These are phyloP conservation scores for Gephyroberyx darwinii DNA, from an alignment of 2,797 vertebrate genomes.

Conservation along the genomic window DNA sequence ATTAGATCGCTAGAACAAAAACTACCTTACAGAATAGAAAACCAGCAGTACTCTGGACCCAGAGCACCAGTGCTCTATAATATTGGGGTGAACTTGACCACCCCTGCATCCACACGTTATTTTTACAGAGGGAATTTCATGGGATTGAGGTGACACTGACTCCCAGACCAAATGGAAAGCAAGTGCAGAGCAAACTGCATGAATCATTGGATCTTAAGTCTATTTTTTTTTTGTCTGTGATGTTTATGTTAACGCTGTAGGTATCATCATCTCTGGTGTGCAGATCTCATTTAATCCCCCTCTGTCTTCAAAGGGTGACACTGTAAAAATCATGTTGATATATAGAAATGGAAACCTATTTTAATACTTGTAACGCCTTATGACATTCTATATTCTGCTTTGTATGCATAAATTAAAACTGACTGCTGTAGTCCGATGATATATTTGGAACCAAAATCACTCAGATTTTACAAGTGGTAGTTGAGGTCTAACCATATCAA, in stretches of 20 bases:
- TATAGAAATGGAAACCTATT: conserved; percentile 80
- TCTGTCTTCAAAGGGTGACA: conserved; percentile 63
- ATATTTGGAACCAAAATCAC: conserved; percentile 54
- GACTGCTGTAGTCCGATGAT: conserved; percentile 70
- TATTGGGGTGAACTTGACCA: neutral
- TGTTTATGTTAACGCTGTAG: conserved; percentile 39
- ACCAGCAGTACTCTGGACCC: no score
- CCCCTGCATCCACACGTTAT: neutral
- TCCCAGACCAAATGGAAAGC: no score
- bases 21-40: no score
- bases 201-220: conserved; percentile 15
- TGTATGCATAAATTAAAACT: conserved; percentile 82
- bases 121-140: conserved; percentile 1
- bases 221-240: conserved; percentile 25
- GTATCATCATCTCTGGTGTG: conserved; percentile 48
- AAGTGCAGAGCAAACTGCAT: no score
- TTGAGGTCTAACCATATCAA: no score
- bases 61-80: neutral
- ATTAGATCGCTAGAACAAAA: no score
- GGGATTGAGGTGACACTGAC: conserved; percentile 2
- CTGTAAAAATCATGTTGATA: conserved; percentile 71
- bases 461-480: neutral
- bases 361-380: conserved; percentile 77
- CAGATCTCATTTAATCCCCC: conserved; percentile 65
- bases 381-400: conserved; percentile 71